Base-by-base conservation (phyloP, 2,888 invertebrate species). In the Cephus pygmeus region DNA sequence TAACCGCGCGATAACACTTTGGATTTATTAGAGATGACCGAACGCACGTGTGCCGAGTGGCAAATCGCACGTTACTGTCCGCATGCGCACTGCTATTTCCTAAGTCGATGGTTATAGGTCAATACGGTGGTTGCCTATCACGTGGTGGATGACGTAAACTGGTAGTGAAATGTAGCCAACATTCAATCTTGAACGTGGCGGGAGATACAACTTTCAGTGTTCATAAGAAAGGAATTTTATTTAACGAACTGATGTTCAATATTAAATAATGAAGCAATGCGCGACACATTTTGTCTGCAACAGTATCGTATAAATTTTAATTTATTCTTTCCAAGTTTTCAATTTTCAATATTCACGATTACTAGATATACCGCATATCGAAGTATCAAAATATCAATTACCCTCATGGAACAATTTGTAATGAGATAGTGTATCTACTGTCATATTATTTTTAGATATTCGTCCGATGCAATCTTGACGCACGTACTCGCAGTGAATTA, bases 21-120 rank as follows among this genome's bases (percentile, higher is more conserved):
- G 34, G 74, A 35, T 35, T 74, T 74, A 34, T 74, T 35, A 12
- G 35, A 35, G 35, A 74, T 23, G 36, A 74, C 34, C 74, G 74
- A 33, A 73, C 76, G 78, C 78, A 78, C 78, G 78, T 78, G 78
- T 78, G 33, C 73, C 68, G 73, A 78, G 76, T 78, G 76, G 78
- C 78, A 78, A 71, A 35, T 35, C 36, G 69, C 31, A 31, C 75
- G 68, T 68, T 30, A 36, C 69, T 15, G 15, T 74, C 33, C 74
- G 74, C 74, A 74, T 30, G 74, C 74, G 74, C 74, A 36, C 23
- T 35, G n/a, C n/a, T 31, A 15, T 30, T 9, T n/a, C n/a, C n/a
- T 36, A 35, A 12, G 35, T 15, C 74, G 40, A 30, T 4, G 74
- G 36, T 74, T 33, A n/a, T 34, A 74, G 35, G 40, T 33, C 74